Percentiles rank a stretch among this genome's conserved stretches.
Conservation (phyloP, 2,888 invertebrate species). For the Chironomus riparius region DNA sequence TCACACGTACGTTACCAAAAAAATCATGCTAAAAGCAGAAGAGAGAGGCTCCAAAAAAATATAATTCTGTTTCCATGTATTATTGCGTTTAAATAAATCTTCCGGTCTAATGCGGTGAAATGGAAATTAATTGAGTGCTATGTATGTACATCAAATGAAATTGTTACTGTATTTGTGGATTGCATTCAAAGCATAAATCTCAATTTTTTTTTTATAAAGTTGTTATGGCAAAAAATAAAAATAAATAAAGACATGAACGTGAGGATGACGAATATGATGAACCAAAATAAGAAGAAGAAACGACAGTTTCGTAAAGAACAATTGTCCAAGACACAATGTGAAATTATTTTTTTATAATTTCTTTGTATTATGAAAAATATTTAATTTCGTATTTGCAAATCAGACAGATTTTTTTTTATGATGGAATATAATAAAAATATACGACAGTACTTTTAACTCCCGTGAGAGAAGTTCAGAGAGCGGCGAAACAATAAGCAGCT, state of each 20-base stretch:
- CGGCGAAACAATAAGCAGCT: too few species aligned
- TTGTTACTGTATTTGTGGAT: background rate
- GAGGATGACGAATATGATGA: background rate
- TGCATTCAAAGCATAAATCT: conserved; percentile 21
- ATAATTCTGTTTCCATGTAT: background rate
- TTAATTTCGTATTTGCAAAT: conserved; percentile 8
- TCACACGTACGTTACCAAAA: too few species aligned
- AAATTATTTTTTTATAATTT: background rate
- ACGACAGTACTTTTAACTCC: background rate
- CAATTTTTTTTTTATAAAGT: background rate
- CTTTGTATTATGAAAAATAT: background rate
- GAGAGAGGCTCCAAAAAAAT: conserved; percentile 9
- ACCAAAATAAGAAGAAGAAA: background rate
- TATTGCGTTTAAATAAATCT: conserved; percentile 19
- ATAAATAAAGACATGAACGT: background rate
- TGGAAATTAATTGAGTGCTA: conserved; percentile 25
- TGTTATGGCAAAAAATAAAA: background rate
- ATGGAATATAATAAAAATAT: background rate
- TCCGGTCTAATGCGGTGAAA: conserved; percentile 27
- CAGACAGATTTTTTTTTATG: conserved; percentile 19
- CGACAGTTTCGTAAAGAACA: background rate
- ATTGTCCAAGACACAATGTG: conserved; percentile 15
- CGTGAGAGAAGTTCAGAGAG: background rate
- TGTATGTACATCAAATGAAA: background rate
- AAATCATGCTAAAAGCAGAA: too few species aligned